Percentiles rank a stretch among this genome's conserved stretches.
Evolutionary conservation across 2,797 vertebrate species (phyloP).

Genomic region (Lemur catta): DNA sequence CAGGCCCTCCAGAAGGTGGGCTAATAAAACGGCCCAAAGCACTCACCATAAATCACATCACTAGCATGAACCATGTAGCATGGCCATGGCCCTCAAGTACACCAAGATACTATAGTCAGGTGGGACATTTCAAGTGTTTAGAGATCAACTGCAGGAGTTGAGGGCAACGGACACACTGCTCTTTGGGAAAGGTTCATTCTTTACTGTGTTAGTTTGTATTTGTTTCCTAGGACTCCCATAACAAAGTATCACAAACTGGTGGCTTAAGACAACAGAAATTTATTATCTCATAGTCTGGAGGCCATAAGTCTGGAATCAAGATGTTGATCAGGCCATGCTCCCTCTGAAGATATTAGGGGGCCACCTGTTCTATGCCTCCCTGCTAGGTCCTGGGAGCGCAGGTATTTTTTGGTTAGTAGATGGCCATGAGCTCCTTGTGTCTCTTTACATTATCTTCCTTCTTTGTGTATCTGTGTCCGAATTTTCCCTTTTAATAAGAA

Average conservation of each 20-base stretch:
- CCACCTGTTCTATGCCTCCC: background rate
- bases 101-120: background rate
- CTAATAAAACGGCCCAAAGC: background rate
- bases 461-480: background rate
- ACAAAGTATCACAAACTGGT: background rate
- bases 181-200: background rate
- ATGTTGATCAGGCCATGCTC: too few species aligned
- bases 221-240: background rate
- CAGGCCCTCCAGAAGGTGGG: background rate
- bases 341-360: background rate
- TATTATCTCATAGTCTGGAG: background rate
- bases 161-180: background rate
- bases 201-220: background rate
- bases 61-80: background rate
- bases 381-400: background rate
- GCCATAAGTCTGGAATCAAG: background rate
- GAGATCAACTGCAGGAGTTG: background rate
- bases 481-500: background rate
- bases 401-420: background rate
- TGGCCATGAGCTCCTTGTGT: background rate
- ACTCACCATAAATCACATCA: background rate
- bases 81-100: background rate
- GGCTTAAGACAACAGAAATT: background rate
- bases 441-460: background rate
- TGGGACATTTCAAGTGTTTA: background rate